Percentiles rank a stretch among this genome's conserved stretches.
These are phyloP conservation scores for Cryptoprocta ferox DNA, from an alignment of 2,797 vertebrate species.

Conservation along the genomic window DNA sequence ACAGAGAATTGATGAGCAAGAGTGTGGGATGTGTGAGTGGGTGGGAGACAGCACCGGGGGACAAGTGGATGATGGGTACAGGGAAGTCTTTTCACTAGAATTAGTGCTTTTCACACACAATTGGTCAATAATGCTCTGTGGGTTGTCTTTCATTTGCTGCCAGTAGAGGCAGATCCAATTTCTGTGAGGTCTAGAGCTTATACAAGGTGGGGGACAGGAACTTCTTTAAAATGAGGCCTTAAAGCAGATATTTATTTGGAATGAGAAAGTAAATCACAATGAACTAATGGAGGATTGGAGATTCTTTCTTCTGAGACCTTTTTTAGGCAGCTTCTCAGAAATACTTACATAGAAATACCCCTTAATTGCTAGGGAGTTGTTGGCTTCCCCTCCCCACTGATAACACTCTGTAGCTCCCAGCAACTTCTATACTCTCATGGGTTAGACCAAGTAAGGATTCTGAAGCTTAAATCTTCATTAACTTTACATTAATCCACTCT, in stretches of 20 bases:
- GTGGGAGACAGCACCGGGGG: conserved; percentile 1
- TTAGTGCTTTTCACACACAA: conserved; percentile 58
- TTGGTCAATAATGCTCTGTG: background rate
- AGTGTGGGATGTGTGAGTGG: conserved; percentile 51
- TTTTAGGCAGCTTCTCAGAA: background rate
- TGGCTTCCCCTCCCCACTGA: background rate
- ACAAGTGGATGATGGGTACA: background rate
- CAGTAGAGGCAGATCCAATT: background rate
- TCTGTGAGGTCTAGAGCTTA: background rate
- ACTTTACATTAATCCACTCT: background rate
- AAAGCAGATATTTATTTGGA: background rate
- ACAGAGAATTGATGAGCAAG: conserved; percentile 63
- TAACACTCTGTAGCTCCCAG: background rate
- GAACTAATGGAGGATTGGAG: background rate
- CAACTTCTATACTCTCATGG: background rate
- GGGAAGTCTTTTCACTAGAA: background rate
- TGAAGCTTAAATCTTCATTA: background rate
- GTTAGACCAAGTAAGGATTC: background rate
- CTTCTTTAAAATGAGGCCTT: background rate
- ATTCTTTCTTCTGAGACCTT: background rate
- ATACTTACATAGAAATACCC: background rate
- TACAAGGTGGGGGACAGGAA: background rate
- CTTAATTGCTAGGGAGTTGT: background rate
- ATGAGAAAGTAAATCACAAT: background rate
- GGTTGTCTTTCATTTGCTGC: conserved; percentile 9